Evolutionary conservation across 2,113 vertebrate species (phyloP).

Genomic region (Synchiropus splendidus): DNA sequence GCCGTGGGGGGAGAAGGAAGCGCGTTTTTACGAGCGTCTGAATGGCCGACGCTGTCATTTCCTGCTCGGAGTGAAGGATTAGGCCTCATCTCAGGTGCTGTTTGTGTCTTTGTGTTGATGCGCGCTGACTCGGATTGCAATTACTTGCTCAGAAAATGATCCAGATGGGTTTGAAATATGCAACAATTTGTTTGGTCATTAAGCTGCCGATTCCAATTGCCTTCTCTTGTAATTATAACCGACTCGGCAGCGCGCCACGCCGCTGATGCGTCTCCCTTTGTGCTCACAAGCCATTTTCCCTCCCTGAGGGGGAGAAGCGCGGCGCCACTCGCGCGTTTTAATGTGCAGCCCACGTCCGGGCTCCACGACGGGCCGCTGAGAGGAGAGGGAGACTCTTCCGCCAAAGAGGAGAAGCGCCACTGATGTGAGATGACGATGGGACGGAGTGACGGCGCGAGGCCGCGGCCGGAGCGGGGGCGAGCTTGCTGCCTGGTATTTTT

Average conservation of each 20-base stretch:
- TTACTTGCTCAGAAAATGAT: conserved; percentile 55
- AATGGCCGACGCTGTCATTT: no score
- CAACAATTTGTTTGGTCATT: conserved; percentile 64
- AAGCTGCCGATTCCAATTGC: conserved; percentile 48
- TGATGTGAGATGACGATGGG: not conserved
- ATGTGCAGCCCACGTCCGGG: conserved; percentile 37
- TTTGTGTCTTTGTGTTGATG: conserved; percentile 1
- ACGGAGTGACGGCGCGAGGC: no score
- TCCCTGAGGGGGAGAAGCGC: conserved; percentile 30
- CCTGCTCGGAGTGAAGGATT: no score
- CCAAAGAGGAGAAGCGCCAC: not conserved
- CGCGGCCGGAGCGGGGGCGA: no score
- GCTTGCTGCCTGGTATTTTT: no score
- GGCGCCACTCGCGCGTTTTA: conserved; percentile 22
- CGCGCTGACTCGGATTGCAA: conserved; percentile 40
- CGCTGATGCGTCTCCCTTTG: conserved; percentile 47
- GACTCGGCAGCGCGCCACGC: conserved; percentile 36
- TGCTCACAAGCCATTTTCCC: conserved; percentile 46
- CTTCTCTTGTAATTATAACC: conserved; percentile 55
- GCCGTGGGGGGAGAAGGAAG: no score
- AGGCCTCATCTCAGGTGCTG: conserved; percentile 27
- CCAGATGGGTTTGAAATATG: conserved; percentile 62
- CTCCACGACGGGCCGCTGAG: conserved; percentile 10
- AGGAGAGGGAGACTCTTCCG: conserved; percentile 16
- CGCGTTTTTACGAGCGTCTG: no score